Conservation (phyloP, 2,113 vertebrate genomes). For the Apteryx mantelli region DNA sequence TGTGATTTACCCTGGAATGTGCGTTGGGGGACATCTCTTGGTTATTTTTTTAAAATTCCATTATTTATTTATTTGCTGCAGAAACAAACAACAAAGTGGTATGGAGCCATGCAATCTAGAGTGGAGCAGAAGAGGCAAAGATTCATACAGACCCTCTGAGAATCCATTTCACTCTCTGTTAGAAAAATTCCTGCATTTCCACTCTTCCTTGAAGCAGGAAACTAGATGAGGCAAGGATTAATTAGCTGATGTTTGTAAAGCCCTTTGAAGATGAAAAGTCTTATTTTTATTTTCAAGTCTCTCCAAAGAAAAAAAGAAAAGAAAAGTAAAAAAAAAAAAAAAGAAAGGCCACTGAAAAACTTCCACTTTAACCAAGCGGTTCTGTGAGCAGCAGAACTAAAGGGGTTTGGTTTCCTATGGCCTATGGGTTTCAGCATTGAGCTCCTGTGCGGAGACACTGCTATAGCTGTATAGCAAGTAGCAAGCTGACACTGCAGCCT, state of each 20-base stretch:
- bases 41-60: not conserved
- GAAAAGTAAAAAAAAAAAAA: not conserved
- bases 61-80: not conserved
- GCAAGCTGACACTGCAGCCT: not conserved
- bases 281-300: slow-evolving; percentile 61
- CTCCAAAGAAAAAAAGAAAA: not conserved
- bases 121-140: not conserved
- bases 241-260: slow-evolving; percentile 58
- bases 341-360: not conserved
- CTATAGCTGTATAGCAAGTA: not conserved
- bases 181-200: slow-evolving; percentile 20
- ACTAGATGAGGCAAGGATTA: slow-evolving; percentile 11
- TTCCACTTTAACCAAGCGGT: not conserved
- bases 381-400: not conserved
- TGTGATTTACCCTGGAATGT: not conserved
- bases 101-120: not conserved
- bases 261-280: slow-evolving; percentile 61
- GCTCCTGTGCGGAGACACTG: not conserved
- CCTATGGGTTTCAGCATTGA: not conserved
- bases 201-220: slow-evolving; percentile 36
- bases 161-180: not conserved
- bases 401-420: not conserved
- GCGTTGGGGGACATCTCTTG: not conserved
- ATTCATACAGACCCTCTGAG: not conserved
- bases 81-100: not conserved